Evolutionary conservation across 1,140 invertebrate species (phyloP).

Genomic region (Sycobia sp.): DNA sequence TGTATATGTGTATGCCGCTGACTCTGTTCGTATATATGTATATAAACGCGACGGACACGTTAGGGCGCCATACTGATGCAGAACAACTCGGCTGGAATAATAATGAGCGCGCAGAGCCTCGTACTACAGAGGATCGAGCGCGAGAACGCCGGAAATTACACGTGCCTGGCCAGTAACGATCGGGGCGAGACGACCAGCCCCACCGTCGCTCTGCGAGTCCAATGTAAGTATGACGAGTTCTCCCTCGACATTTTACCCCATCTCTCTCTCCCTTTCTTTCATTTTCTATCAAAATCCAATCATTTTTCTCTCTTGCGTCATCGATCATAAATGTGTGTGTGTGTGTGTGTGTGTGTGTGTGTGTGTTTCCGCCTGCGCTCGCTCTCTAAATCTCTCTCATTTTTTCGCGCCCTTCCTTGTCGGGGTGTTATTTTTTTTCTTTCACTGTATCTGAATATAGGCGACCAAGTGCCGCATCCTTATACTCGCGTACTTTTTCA

Average conservation of each 20-base stretch:
- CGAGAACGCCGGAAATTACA: constrained; percentile 81
- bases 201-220: constrained; percentile 76
- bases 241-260: too few relatives aligned
- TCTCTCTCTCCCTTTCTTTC: not conserved
- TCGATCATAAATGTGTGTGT: too few relatives aligned
- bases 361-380: not conserved
- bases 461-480: too few relatives aligned
- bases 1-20: too few relatives aligned
- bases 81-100: constrained; percentile 82
- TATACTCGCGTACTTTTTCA: too few relatives aligned
- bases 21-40: not conserved
- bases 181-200: constrained; percentile 82
- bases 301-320: not conserved
- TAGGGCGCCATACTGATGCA: constrained; percentile 79
- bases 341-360: too few relatives aligned
- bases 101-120: constrained; percentile 85
- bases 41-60: not conserved
- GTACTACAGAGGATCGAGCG: constrained; percentile 83
- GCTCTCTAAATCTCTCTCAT: not conserved
- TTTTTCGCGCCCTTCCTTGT: not conserved
- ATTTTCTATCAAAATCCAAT: not conserved
- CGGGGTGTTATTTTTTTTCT: not conserved
- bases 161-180: constrained; percentile 80
- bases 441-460: too few relatives aligned
- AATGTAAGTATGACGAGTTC: constrained; percentile 77